Evolutionary conservation across 2,797 vertebrate species (phyloP).

Genomic region (Gadopsis bispinosus): DNA sequence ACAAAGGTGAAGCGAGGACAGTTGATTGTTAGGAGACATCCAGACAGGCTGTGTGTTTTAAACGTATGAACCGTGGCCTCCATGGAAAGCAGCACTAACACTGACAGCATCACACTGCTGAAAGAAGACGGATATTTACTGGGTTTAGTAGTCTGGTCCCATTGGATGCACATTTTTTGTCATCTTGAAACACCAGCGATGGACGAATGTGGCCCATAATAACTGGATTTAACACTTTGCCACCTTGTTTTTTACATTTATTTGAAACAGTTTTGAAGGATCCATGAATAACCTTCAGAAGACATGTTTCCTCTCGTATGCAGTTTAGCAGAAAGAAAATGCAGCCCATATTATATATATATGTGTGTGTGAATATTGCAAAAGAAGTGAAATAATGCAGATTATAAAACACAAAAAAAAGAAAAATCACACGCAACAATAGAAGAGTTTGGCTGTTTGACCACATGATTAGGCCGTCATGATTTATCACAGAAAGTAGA

Average conservation of each 20-base stretch:
- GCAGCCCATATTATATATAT: conserved; percentile 15
- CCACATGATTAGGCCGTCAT: conserved; percentile 53
- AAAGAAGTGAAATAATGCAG: conserved; percentile 33
- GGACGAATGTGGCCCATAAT: background rate
- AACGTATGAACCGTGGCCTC: background rate
- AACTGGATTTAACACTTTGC: conserved; percentile 13
- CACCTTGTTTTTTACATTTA: conserved; percentile 12
- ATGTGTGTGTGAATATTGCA: conserved; percentile 3
- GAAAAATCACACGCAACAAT: conserved; percentile 23
- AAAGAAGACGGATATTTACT: background rate
- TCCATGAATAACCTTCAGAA: conserved; percentile 31
- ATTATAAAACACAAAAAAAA: conserved; percentile 25
- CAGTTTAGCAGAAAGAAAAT: conserved; percentile 26
- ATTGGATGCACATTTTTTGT: background rate
- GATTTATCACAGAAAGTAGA: conserved; percentile 57
- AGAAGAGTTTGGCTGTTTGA: conserved; percentile 41
- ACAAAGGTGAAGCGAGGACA: background rate
- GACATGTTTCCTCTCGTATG: conserved; percentile 22
- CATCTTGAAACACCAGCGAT: background rate
- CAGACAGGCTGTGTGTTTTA: background rate
- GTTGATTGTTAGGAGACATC: background rate
- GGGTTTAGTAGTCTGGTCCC: background rate
- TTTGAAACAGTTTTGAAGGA: conserved; percentile 37
- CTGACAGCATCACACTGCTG: background rate
- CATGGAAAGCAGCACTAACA: background rate